A percentile compares a stretch with the other conserved stretches of the same genome.
Evolutionary conservation across 1,140 invertebrate species (phyloP).

Genomic region (Dendrolimus kikuchii): DNA sequence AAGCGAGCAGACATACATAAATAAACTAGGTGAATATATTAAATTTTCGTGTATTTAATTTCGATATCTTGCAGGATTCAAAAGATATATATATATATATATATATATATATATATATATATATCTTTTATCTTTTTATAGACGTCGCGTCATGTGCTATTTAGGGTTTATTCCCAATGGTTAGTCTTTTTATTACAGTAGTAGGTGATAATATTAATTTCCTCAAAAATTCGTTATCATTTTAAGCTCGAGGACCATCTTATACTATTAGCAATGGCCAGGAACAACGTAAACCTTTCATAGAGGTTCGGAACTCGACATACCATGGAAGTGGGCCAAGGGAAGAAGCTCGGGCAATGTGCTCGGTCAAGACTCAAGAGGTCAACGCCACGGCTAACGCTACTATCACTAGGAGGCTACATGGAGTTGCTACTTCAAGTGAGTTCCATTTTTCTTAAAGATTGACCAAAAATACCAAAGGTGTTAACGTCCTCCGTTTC

Average conservation of each 20-base stretch:
- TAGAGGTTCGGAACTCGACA: constrained; percentile 53
- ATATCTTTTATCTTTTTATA: too few relatives aligned
- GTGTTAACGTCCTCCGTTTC: background rate
- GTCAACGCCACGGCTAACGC: constrained; percentile 73
- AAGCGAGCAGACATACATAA: too few relatives aligned
- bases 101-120: too few relatives aligned
- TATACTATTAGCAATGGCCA: constrained; percentile 32
- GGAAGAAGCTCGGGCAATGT: constrained; percentile 68
- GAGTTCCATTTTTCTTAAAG: constrained; percentile 18
- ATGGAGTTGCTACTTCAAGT: constrained; percentile 72
- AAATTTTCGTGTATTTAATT: too few relatives aligned
- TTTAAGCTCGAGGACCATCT: constrained; percentile 34
- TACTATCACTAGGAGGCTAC: constrained; percentile 69
- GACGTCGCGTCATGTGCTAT: too few relatives aligned
- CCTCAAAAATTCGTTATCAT: background rate
- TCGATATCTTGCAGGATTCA: too few relatives aligned
- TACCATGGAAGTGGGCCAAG: constrained; percentile 53
- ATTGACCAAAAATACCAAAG: background rate
- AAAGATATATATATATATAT: too few relatives aligned
- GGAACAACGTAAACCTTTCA: constrained; percentile 28
- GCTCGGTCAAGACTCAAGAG: constrained; percentile 68
- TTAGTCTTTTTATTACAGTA: too few relatives aligned
- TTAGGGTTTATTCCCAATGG: too few relatives aligned
- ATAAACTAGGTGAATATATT: too few relatives aligned
- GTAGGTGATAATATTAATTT: too few relatives aligned